These are phyloP conservation scores for Steinernema khuongi DNA, from an alignment of 1,140 invertebrate species.

Conservation along the genomic window DNA sequence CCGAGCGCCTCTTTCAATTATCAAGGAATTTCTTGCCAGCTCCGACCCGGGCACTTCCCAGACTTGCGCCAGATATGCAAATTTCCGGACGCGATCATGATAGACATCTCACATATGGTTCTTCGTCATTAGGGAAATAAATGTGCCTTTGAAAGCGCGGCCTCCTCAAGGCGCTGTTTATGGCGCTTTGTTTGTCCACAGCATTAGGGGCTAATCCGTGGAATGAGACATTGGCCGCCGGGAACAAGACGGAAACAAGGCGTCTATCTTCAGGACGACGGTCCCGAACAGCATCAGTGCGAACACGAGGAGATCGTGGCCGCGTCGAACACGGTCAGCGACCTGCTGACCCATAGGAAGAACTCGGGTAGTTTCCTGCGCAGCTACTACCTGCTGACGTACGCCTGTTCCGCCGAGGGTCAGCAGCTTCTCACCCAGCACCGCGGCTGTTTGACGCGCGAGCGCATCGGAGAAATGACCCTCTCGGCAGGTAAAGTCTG, in stretches of 20 bases:
- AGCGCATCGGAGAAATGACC: conserved; percentile 58
- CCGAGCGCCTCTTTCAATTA: neutral
- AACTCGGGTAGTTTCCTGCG: conserved; percentile 54
- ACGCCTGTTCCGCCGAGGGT: conserved; percentile 54
- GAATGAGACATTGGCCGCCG: neutral
- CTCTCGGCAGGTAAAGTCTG: conserved; percentile 46
- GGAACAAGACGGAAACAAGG: neutral
- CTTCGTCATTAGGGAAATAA: neutral
- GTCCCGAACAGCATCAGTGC: conserved; percentile 50
- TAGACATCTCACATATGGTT: conserved; percentile 6
- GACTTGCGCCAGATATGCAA: neutral
- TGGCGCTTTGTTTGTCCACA: neutral
- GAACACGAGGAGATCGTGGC: conserved; percentile 52
- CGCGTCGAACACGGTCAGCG: conserved; percentile 57
- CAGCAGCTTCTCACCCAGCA: conserved; percentile 53
- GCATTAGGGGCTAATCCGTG: neutral
- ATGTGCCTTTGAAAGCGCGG: conserved; percentile 1
- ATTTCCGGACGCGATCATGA: neutral
- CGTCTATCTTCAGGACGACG: conserved; percentile 50
- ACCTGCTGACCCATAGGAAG: conserved; percentile 55
- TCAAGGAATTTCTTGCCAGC: neutral
- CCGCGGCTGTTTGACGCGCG: conserved; percentile 48
- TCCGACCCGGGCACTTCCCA: neutral
- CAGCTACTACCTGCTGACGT: conserved; percentile 57
- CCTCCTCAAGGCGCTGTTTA: neutral